Evolutionary conservation across 1,140 invertebrate genomes (phyloP).

Genomic region (Goniozus legneri): DNA sequence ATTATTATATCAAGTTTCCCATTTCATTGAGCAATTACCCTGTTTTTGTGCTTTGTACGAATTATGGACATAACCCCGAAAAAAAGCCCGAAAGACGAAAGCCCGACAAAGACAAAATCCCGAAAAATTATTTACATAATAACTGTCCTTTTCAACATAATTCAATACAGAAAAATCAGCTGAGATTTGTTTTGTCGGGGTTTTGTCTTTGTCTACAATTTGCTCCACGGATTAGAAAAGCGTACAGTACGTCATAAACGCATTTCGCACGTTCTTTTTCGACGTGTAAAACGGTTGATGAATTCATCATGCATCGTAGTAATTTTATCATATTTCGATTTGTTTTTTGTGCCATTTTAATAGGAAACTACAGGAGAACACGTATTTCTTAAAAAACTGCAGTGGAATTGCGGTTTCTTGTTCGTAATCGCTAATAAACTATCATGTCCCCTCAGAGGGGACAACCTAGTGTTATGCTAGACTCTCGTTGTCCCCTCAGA

Average conservation of each 20-base stretch:
- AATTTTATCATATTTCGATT: constrained; percentile 1
- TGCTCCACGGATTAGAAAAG: no score
- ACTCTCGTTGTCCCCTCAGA: no score
- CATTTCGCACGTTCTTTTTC: background rate
- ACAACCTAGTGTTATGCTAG: no score
- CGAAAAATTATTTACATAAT: no score
- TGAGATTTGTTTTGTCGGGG: background rate
- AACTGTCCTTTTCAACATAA: background rate
- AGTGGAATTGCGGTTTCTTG: background rate
- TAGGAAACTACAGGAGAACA: background rate
- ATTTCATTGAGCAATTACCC: background rate
- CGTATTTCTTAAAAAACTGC: background rate
- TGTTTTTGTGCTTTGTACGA: no score
- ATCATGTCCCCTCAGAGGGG: no score
- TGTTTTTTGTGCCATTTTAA: background rate
- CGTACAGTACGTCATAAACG: no score
- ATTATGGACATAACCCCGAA: no score
- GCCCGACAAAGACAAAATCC: no score
- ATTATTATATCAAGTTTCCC: background rate
- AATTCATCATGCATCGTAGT: background rate
- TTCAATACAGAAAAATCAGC: background rate
- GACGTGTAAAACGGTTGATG: background rate
- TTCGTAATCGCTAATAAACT: background rate
- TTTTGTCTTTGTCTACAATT: no score
- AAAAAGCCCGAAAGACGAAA: no score